Percentiles rank a stretch among this genome's conserved stretches.
phyloP scores from a whole-genome alignment of 37 sponge, comb jelly and placozoan species.

The Beroe ovata region DNA sequence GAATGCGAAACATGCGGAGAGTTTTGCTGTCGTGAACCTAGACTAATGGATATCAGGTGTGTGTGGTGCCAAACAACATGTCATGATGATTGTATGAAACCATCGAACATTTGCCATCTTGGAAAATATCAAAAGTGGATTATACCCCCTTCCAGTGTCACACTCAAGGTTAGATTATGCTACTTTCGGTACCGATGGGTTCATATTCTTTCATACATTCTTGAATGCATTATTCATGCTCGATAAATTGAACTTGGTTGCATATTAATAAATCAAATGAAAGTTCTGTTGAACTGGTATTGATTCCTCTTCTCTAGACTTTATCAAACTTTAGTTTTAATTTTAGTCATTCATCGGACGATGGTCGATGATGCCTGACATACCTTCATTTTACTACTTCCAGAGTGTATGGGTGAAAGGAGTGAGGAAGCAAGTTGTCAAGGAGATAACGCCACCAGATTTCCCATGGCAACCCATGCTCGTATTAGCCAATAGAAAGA shows the following conservation, averaged over 20 bases:
- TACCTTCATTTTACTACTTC: too few species aligned
- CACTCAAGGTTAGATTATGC: constrained; percentile 71
- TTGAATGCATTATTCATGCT: too few species aligned
- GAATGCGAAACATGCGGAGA: constrained; percentile 75
- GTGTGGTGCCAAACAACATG: constrained; percentile 80
- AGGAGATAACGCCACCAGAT: constrained; percentile 68
- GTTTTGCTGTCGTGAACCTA: constrained; percentile 79
- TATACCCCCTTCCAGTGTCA: constrained; percentile 79
- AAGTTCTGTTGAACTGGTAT: too few species aligned
- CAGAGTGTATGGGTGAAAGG: constrained; percentile 65
- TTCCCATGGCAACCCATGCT: constrained; percentile 80
- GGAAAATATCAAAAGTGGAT: constrained; percentile 73
- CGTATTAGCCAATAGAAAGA: constrained; percentile 82
- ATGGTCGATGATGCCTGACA: too few species aligned
- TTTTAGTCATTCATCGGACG: too few species aligned
- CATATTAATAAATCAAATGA: too few species aligned
- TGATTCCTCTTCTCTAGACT: too few species aligned
- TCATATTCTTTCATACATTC: too few species aligned
- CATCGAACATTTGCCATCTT: constrained; percentile 67
- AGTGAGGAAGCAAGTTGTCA: constrained; percentile 71
- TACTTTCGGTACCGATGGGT: too few species aligned
- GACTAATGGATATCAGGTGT: constrained; percentile 76
- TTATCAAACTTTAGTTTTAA: too few species aligned
- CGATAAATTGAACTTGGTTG: too few species aligned
- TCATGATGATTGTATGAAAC: constrained; percentile 79